These are phyloP conservation scores for Ictalurus punctatus DNA, from an alignment of 2,113 vertebrate genomes.

Conservation along the genomic window DNA sequence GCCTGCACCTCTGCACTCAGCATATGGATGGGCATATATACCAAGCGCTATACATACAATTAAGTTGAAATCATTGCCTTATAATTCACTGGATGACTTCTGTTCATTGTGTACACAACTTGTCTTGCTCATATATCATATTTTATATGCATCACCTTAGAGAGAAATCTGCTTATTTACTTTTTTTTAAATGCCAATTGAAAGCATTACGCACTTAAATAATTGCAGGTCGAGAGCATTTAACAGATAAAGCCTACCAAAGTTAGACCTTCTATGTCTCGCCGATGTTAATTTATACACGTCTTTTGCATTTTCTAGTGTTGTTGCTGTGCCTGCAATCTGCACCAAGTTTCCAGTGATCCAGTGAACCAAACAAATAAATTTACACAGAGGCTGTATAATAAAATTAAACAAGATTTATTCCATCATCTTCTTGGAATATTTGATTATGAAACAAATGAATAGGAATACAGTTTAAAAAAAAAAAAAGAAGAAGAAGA, in stretches of 20 bases:
- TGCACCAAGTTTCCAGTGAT: too few species aligned
- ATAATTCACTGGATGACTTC: too few species aligned
- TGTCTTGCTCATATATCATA: too few species aligned
- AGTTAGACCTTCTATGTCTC: not conserved
- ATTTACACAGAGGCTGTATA: not conserved
- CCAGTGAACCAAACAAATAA: not conserved
- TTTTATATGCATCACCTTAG: not conserved
- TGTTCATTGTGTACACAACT: too few species aligned
- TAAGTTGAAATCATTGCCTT: too few species aligned
- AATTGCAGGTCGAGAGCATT: not conserved
- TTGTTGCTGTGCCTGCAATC: too few species aligned
- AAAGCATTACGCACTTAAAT: not conserved
- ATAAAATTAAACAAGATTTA: conserved; percentile 26
- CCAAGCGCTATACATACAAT: too few species aligned
- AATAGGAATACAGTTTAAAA: not conserved
- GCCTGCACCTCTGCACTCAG: too few species aligned
- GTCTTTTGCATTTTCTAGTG: too few species aligned
- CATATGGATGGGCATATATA: too few species aligned
- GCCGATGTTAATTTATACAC: not conserved
- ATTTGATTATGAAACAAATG: conserved; percentile 8
- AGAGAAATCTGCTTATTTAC: not conserved
- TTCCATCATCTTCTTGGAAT: conserved; percentile 8
- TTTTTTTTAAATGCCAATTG: not conserved
- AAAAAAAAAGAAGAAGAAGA: not conserved
- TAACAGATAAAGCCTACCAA: not conserved